Conservation (phyloP, 2,797 vertebrate genomes). For the Brachyalestes nurse region DNA sequence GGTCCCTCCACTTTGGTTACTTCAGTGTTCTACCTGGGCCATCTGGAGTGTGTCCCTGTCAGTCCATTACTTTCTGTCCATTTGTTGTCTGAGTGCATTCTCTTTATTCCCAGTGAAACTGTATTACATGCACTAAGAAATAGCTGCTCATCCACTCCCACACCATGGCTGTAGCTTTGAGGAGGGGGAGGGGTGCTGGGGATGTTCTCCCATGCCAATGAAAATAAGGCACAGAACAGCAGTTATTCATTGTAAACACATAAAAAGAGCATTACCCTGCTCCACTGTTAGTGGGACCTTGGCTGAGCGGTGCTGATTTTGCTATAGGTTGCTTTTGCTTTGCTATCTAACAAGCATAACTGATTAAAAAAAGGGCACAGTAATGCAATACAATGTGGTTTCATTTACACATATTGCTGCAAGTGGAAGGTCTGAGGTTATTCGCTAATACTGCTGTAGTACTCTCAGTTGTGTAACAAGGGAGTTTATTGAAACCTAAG, state of each 20-base stretch:
- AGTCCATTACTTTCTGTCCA: not conserved
- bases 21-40: not conserved
- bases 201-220: not conserved
- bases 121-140: not conserved
- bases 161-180: not conserved
- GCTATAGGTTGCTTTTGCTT: too few species aligned
- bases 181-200: not conserved
- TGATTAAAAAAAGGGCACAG: too few species aligned
- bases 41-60: not conserved
- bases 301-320: too few species aligned
- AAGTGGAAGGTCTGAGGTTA: too few species aligned
- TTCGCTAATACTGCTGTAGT: too few species aligned
- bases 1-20: conserved; percentile 6
- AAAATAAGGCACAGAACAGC: not conserved
- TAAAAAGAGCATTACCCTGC: not conserved
- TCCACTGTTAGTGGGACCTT: not conserved
- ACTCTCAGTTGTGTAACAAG: too few species aligned
- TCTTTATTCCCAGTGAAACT: not conserved
- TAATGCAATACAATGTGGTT: too few species aligned
- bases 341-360: too few species aligned
- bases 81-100: not conserved
- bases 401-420: too few species aligned
- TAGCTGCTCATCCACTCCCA: not conserved
- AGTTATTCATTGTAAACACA: not conserved
- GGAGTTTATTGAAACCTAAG: too few species aligned